These are phyloP conservation scores for Pagrus major DNA, from an alignment of 2,113 vertebrate species.

Conservation along the genomic window DNA sequence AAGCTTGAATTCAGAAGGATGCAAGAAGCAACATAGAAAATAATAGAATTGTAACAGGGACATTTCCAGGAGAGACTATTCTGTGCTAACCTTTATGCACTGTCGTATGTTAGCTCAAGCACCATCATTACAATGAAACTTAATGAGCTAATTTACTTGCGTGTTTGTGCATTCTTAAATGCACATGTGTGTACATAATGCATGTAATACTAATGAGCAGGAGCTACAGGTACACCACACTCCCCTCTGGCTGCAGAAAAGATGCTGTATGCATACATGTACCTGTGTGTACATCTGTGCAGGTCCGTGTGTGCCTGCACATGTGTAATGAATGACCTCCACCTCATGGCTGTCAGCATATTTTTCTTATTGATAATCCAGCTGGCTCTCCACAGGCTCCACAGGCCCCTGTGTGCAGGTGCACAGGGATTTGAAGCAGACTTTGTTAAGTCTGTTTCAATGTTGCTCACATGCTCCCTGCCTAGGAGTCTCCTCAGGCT, in stretches of 20 bases:
- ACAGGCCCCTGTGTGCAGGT: conserved; percentile 17
- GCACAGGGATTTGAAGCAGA: conserved; percentile 28
- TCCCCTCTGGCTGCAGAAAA: conserved; percentile 11
- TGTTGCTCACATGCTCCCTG: conserved; percentile 26
- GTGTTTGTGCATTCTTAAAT: conserved; percentile 5
- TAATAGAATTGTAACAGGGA: neutral
- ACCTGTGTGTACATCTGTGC: neutral
- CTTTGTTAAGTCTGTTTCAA: conserved; percentile 29
- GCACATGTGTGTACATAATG: conserved; percentile 3
- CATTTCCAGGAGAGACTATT: neutral
- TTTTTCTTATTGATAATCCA: conserved; percentile 64
- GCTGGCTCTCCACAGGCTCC: conserved; percentile 23
- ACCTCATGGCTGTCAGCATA: conserved; percentile 40
- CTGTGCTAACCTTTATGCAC: neutral
- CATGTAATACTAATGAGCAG: conserved; percentile 30
- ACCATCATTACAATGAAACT: neutral
- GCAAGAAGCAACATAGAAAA: neutral
- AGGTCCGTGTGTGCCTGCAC: neutral
- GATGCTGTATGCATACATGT: conserved; percentile 9
- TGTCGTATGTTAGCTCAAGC: neutral
- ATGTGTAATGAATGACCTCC: conserved; percentile 51
- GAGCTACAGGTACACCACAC: neutral
- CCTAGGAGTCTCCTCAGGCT: conserved; percentile 22
- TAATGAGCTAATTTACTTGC: neutral
- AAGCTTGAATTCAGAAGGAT: neutral